Conservation (phyloP, 2,113 vertebrate genomes). For the Tiliqua scincoides region DNA sequence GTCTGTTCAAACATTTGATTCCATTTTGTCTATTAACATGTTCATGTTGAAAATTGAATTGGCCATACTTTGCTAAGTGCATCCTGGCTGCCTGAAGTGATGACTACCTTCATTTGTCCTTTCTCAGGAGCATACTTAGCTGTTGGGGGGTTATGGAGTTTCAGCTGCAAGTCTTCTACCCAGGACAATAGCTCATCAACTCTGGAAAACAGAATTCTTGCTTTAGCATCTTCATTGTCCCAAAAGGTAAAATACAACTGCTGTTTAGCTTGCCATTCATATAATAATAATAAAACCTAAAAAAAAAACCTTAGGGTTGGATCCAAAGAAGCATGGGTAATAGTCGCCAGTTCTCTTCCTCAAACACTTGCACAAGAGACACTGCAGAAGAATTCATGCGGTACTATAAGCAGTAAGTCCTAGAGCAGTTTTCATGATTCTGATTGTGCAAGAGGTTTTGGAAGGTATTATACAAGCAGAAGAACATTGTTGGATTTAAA, state of each 20-base stretch:
- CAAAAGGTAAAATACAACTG: background rate
- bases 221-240: background rate
- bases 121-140: slow-evolving; percentile 62
- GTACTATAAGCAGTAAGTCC: too few species aligned
- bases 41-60: background rate
- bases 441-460: too few species aligned
- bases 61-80: slow-evolving; percentile 79
- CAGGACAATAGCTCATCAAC: slow-evolving; percentile 81
- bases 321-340: too few species aligned
- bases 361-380: too few species aligned
- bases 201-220: slow-evolving; percentile 55
- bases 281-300: background rate
- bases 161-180: slow-evolving; percentile 82
- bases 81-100: slow-evolving; percentile 83
- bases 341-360: too few species aligned
- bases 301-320: background rate
- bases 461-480: too few species aligned
- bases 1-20: background rate
- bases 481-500: too few species aligned
- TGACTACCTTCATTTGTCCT: slow-evolving; percentile 80
- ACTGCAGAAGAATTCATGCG: too few species aligned
- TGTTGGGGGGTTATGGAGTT: slow-evolving; percentile 79
- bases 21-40: background rate
- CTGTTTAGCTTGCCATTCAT: background rate
- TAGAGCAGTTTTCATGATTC: too few species aligned